Base-by-base conservation (phyloP, 2,797 vertebrate genomes). In the Sebastolobus alascanus region DNA sequence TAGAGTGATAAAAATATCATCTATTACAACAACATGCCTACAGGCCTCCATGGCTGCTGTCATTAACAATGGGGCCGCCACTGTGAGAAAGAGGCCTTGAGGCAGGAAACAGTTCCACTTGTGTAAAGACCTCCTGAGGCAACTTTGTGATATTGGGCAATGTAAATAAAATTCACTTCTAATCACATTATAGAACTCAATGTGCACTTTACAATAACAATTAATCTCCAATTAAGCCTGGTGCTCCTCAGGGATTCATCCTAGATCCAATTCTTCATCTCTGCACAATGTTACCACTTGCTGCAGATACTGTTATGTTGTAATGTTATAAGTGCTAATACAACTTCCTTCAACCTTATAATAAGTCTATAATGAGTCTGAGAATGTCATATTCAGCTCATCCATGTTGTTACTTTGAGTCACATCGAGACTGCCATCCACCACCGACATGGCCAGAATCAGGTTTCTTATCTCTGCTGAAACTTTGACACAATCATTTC, bases 51-150 rank as follows among this genome's bases (percentile, higher is more conserved):
- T 50, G 77, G 14, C 55, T 46, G 70, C 70, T 35, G 82, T 52
- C 66, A 54, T 29, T 37, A 43, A 90, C 81, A 82, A 85, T 46
- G 10, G 55, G 25, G 29, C 82, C 55, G 67, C 65, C 56, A 12
- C 56, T 37, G 77, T 40, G 37, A 73, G 66, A 83, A 73, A 61
- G 68, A 74, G 38, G 38, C 74, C 68, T 77, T 50, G 50, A 80
- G 77, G 73, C 65, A 68, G 59, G 25, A 40, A 75, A 75, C 16
- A n/a, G 25, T 54, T 58, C 54, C n/a, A 73, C 68, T 82, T 38
- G 35, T 38, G 35, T 1, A 25, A 38, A 63, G 20, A n/a, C n/a
- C 60, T 27, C 14, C 11, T 5, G 27, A n/a, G 31, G 59, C 18
- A 6, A 46, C 18, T 46, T 18, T 46, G 61, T 64, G 61, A 64